A percentile compares a stretch with the other conserved stretches of the same genome.
These are phyloP conservation scores for Echinops telfairi DNA, from an alignment of 2,113 vertebrate genomes.

Conservation along the genomic window DNA sequence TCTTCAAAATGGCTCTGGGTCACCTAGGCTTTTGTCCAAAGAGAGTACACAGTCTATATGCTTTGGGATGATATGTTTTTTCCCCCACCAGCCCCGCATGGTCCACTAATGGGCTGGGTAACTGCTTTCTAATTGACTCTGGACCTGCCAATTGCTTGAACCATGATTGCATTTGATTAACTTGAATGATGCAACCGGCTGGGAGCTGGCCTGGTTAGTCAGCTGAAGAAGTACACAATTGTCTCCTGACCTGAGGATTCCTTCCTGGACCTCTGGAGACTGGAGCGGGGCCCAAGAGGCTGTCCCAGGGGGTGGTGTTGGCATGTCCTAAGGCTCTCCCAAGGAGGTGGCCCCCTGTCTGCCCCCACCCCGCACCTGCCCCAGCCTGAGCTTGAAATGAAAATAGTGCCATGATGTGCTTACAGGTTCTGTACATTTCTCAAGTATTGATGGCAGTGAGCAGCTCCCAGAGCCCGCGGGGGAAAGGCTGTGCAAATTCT, in stretches of 20 bases:
- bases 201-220: constrained; percentile 78
- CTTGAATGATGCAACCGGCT: constrained; percentile 78
- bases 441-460: neutral
- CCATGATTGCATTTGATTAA: constrained; percentile 73
- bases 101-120: neutral
- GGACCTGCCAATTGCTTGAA: constrained; percentile 62
- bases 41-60: neutral
- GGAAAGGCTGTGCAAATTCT: neutral
- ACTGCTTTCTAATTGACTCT: constrained; percentile 67
- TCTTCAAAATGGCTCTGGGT: constrained; percentile 42
- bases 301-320: neutral
- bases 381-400: neutral
- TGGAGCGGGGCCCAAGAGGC: neutral
- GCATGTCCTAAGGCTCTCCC: neutral
- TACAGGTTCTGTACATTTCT: neutral
- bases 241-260: constrained; percentile 18
- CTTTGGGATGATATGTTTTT: neutral
- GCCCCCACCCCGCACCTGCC: too few relatives aligned
- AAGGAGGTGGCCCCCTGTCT: neutral
- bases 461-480: neutral
- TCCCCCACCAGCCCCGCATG: neutral
- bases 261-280: neutral
- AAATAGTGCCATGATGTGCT: neutral
- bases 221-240: constrained; percentile 39
- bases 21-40: neutral